Evolutionary conservation across 2,888 invertebrate genomes (phyloP), one percentile per base, ranked within the genome.

Genomic region (Myopa tessellatipennis): DNA sequence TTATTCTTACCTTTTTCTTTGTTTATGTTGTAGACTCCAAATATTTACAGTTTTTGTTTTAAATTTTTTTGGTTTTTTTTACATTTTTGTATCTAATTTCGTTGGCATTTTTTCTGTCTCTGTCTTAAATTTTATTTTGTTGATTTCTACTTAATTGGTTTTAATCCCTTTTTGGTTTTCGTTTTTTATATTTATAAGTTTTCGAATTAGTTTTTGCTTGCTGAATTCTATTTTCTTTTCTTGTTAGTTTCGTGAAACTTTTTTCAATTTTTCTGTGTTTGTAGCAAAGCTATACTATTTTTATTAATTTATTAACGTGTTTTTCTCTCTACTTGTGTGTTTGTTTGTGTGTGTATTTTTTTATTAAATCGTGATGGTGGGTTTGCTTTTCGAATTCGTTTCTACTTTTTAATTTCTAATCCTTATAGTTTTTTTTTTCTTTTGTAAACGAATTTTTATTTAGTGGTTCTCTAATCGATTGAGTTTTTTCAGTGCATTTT

Each of bases 161-260:
- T 68, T 60, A 50, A 63, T 50, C 50, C n/a, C n/a, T 71, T 40
- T 65, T 65, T 34, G 69, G 45, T 55, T 75, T 34, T 60, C 52
- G 52, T 26, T 75, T 67, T 71, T n/a, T 14, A n/a, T 72, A 34
- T 60, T 14, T 55, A 65, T 50, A 14, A 38, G 4, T 34, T 50
- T 55, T 38, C 68, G 38, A 76, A 36, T 67, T 63, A 26, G 52
- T 58, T 68, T 36, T 16, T n/a, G 8, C 38, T 50, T 50, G 18
- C 16, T 69, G 10, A 38, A 10, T 45, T 45, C 10, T 45, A 6
- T 45, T 10, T 45, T 45, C 10, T 45, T 61, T 61, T 79, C 77
- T 77, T 78, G 78, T 78, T 79, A 78, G 74, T 81, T 76, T 79
- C 77, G 67, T 70, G 77, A 71, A 77, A 78, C 72, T 50, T 77